Evolutionary conservation across 2,888 invertebrate species (phyloP), one percentile per base, ranked within the genome.

Genomic region (Cactoblastis cactorum): DNA sequence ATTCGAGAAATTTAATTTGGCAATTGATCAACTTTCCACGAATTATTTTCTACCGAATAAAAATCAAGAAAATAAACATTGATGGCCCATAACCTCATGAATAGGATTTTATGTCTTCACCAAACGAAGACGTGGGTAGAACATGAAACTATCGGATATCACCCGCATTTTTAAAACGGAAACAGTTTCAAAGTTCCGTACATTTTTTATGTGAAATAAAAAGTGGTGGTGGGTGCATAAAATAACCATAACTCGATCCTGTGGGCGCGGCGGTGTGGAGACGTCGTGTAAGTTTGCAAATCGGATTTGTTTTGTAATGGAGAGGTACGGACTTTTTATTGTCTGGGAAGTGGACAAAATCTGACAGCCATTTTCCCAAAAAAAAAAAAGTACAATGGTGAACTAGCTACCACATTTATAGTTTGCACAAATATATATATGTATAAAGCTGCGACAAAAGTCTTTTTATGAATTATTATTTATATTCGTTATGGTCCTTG

Each of bases 221-320:
- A 76, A 69, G 49, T 59, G 49, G 49, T 59, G 49, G 28, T 72
- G 83, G 86, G 85, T 87, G 87, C 78, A 86, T 86, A 86, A 85
- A 83, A 86, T 86, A 85, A 83, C 83, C 68, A 82, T 83, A 76
- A 66, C 65, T 63, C 32, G 15, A 24, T 32, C 12, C 28, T 43
- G 43, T 17, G 28, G 43, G 32, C 11, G 43, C 28, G 43, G 17
- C 5, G 5, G 18, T 37, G 34, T n/a, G n/a, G n/a, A 38, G 3
- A 28, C 15, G 24, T 43, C 43, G 28, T 43, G 28, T 43, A 17
- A 28, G 15, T 28, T 28, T 43, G 43, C 9, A 17, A 43, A 43
- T 43, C 28, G 28, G 15, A 28, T 43, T 43, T 43, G 17, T 32
- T 43, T 32, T 43, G 28, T 43, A 43, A 43, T 43, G 28, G 43